phyloP scores from a whole-genome alignment of 2,113 vertebrate genomes.

The Pterophyllum scalare region DNA sequence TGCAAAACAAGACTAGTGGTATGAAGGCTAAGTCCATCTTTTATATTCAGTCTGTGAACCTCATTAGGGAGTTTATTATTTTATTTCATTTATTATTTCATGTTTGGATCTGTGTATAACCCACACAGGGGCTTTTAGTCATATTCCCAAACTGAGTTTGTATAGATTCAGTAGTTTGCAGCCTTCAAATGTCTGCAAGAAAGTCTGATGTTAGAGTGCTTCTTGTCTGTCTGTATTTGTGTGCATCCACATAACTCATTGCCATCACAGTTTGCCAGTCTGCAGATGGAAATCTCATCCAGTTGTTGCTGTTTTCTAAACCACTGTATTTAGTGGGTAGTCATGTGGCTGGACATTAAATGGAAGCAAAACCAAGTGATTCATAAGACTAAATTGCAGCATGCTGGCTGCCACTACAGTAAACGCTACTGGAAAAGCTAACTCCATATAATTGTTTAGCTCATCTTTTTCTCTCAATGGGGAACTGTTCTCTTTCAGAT shows the following conservation, averaged over 20 bases:
- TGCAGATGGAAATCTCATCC: conserved; percentile 6
- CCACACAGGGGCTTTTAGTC: neutral
- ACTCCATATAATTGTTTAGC: conserved; percentile 1
- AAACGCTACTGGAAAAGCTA: conserved; percentile 5
- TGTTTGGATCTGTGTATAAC: neutral
- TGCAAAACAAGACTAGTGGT: neutral
- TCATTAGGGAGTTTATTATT: neutral
- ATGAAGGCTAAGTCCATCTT: neutral
- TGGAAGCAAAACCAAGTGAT: conserved; percentile 38
- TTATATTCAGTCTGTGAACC: neutral
- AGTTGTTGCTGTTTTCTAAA: neutral
- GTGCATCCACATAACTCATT: neutral
- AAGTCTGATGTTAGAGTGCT: neutral
- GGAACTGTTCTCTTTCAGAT: conserved; percentile 15
- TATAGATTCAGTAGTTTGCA: neutral
- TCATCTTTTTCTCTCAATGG: neutral
- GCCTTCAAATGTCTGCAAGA: no score
- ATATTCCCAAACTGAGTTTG: neutral
- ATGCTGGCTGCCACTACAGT: neutral
- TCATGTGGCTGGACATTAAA: conserved; percentile 22
- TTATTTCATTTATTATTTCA: conserved; percentile 10
- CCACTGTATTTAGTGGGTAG: neutral
- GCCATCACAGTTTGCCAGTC: neutral
- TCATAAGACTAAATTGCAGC: neutral
- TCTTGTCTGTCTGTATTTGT: neutral